Evolutionary conservation across 2,888 invertebrate species (phyloP).

Genomic region (Magallana nippona): DNA sequence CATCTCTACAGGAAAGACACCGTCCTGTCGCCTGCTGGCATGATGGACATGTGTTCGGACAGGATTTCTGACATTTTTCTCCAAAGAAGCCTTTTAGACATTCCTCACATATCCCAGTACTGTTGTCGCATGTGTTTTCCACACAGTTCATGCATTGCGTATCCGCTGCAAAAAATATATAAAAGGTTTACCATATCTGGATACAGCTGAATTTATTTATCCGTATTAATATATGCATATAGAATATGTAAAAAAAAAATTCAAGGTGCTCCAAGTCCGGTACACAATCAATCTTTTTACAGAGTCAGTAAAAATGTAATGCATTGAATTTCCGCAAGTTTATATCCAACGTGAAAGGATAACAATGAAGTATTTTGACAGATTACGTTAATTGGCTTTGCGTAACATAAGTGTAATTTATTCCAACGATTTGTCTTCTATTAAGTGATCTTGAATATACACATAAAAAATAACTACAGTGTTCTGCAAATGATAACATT

Average conservation of each 20-base stretch:
- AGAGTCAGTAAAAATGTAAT: not conserved
- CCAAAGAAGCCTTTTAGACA: not conserved
- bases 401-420: not conserved
- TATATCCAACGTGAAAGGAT: not conserved
- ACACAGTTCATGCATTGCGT: not conserved
- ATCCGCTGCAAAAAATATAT: not conserved
- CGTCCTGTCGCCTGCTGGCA: not conserved
- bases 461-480: not conserved
- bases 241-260: too few relatives aligned
- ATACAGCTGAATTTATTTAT: not conserved
- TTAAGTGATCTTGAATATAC: not conserved
- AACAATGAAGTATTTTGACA: not conserved
- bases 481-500: not conserved
- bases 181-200: not conserved
- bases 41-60: not conserved
- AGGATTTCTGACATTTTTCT: not conserved
- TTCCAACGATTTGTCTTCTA: not conserved
- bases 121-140: conserved; percentile 4
- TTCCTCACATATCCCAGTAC: not conserved
- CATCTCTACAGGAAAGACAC: not conserved
- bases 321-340: not conserved
- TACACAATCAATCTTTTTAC: not conserved
- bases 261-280: too few relatives aligned
- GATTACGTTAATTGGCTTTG: not conserved
- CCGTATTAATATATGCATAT: not conserved